Evolutionary conservation across 2,888 invertebrate genomes (phyloP).

Genomic region (Aricia artaxerxes): DNA sequence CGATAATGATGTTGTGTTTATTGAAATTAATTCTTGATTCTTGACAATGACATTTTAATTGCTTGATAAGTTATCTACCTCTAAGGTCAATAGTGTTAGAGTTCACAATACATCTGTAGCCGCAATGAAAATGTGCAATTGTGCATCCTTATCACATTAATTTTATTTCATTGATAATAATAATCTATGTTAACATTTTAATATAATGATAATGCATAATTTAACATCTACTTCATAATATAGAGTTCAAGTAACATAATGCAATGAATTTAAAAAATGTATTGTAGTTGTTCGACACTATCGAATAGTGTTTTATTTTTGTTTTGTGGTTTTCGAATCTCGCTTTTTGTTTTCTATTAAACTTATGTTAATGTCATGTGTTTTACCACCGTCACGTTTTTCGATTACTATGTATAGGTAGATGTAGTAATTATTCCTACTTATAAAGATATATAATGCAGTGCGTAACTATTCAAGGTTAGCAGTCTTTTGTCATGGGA

Average conservation of each 20-base stretch:
- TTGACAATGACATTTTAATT: conserved; percentile 33
- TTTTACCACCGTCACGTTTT: conserved; percentile 39
- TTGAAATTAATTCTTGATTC: conserved; percentile 33
- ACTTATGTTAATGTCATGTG: conserved; percentile 30
- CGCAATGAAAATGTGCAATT: conserved; percentile 2
- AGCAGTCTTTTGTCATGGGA: conserved; percentile 37
- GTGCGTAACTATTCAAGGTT: neutral
- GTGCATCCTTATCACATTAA: neutral
- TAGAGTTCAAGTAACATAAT: neutral
- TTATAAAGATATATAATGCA: neutral
- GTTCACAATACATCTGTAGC: conserved; percentile 31
- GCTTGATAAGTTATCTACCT: conserved; percentile 42
- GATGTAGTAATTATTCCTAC: conserved; percentile 30
- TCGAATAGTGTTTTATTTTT: conserved; percentile 26
- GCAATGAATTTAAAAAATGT: conserved; percentile 5
- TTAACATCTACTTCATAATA: neutral
- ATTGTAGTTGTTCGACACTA: neutral
- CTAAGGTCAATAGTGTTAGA: conserved; percentile 40
- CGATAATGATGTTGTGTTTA: conserved; percentile 34
- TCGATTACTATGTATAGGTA: conserved; percentile 31
- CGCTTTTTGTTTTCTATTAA: conserved; percentile 40
- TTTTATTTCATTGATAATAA: conserved; percentile 13
- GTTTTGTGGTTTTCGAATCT: conserved; percentile 48
- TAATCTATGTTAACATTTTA: conserved; percentile 4
- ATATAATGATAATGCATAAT: conserved; percentile 20